Evolutionary conservation across 2,888 invertebrate species (phyloP), one percentile per base, ranked within the genome.

Genomic region (Lymantria dispar): DNA sequence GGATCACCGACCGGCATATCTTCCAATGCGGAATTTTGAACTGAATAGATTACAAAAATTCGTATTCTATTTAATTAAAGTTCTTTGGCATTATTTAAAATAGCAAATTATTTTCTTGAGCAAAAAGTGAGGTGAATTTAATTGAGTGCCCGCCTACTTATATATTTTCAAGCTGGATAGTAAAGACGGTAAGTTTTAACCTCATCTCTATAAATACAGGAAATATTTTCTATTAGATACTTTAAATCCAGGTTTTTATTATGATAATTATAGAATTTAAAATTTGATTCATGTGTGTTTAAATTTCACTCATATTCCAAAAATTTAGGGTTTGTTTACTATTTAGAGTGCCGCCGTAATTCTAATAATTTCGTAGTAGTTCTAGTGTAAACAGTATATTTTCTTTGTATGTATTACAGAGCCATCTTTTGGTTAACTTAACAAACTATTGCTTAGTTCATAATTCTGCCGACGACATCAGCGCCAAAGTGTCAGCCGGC

Each of bases 401-500:
- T 57, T 51, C 38, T 30, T 44, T 40, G 49, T 57, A 46, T 50
- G 56, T 45, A 46, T 41, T 44, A 68, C 39, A 72, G 63, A 80
- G 87, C 83, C 88, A 88, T 83, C 89, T 90, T 58, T 71, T 51
- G 42, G 10, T 8, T 14, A 14, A 43, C 52, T 50, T 52, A 13
- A 37, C 48, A 50, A 49, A 54, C 42, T 49, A 31, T 45, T 37
- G 14, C 7, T 60, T 80, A 82, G 79, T 85, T 80, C 72, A 0
- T 13, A 45, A 46, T 69, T 56, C 59, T 58, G 58, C 74, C 83
- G 64, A 58, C 38, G 47, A 37, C 38, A 39, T 55, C 61, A 75
- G 87, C 89, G 88, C 87, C 83, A 71, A 85, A 79, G 81, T 87
- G 85, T 86, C 87, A 87, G 71, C 77, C 84, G 81, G 74, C 83